These are phyloP conservation scores for Galerucella calmariensis DNA, from an alignment of 2,888 invertebrate species.

Conservation along the genomic window DNA sequence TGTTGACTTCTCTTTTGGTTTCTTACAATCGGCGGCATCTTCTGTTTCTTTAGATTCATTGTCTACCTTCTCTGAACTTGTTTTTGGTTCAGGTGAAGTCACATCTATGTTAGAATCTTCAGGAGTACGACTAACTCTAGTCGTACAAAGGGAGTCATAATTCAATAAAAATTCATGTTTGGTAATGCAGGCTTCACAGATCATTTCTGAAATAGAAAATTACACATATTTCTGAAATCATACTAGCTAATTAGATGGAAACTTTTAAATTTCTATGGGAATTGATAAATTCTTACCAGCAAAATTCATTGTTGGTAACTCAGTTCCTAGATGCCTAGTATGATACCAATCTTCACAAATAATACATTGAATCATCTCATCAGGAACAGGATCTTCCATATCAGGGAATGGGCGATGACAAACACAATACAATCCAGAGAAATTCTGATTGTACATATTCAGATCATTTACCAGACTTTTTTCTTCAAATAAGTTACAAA, in stretches of 20 bases:
- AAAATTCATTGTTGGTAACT: conserved; percentile 67
- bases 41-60: conserved; percentile 37
- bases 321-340: conserved; percentile 76
- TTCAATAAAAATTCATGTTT: conserved; percentile 79
- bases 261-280: conserved; percentile 4
- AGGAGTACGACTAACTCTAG: conserved; percentile 43
- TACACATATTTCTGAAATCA: not conserved
- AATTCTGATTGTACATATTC: conserved; percentile 94
- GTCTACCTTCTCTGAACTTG: conserved; percentile 18
- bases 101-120: conserved; percentile 44
- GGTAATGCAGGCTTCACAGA: conserved; percentile 83
- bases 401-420: conserved; percentile 96
- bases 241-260: not conserved
- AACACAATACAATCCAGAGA: conserved; percentile 89
- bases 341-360: conserved; percentile 99
- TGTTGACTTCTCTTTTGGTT: conserved; percentile 63
- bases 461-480: conserved; percentile 74
- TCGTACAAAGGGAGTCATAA: conserved; percentile 69
- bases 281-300: conserved; percentile 46
- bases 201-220: conserved; percentile 73
- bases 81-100: conserved; percentile 20
- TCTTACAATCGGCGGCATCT: conserved; percentile 54
- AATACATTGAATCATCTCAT: conserved; percentile 96
- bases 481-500: conserved; percentile 75
- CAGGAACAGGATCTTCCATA: conserved; percentile 81